Evolutionary conservation across 2,888 invertebrate species (phyloP), one percentile per base, ranked within the genome.

Genomic region (Tanypteryx hageni): DNA sequence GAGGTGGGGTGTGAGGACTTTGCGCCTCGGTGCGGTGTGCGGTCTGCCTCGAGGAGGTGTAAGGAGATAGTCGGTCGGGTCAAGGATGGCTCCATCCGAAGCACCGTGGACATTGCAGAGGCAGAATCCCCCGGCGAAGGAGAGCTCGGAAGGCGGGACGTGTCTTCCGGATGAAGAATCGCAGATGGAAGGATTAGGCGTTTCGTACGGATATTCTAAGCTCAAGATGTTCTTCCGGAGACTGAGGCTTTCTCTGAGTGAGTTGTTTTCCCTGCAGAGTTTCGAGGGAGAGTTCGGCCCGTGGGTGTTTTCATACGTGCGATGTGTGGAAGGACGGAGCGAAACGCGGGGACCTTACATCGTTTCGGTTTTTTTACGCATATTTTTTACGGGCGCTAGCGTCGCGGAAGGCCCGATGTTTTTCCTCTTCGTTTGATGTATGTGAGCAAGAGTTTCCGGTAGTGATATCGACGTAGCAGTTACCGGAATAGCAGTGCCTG

Each of bases 221-320:
- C 92, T 93, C 84, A 89, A 92, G 91, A 93, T 89, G 92, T 93
- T 93, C 92, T 93, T 93, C 92, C 89, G 93, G 64, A 93, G 93
- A 86, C 92, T 93, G 57, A 93, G 93, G 92, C 93, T 93, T 84
- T 93, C 93, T 14, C 93, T 93, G 91, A 93, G 93, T 93, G 92
- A 93, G 93, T 93, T 91, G 18, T 56, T 83, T 83, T 83, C 83
- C 14, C 83, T 16, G 83, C 83, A 4, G 31, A 18, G 56, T 83
- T 57, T 83, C 56, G 27, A 27, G 76, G 56, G 7, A 82, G 64
- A n/a, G 64, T 10, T 64, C 16, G n/a, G 64, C 5, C n/a, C n/a
- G 64, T 22, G 27, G 27, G 82, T 16, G 82, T n/a, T 27, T 10
- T 7, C 10, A 8, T 10, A 14, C 31, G 44, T 82, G 14, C 83